Evolutionary conservation across 2,113 vertebrate genomes (phyloP), one percentile per base, ranked within the genome.

Genomic region (Hippopotamus amphibius): DNA sequence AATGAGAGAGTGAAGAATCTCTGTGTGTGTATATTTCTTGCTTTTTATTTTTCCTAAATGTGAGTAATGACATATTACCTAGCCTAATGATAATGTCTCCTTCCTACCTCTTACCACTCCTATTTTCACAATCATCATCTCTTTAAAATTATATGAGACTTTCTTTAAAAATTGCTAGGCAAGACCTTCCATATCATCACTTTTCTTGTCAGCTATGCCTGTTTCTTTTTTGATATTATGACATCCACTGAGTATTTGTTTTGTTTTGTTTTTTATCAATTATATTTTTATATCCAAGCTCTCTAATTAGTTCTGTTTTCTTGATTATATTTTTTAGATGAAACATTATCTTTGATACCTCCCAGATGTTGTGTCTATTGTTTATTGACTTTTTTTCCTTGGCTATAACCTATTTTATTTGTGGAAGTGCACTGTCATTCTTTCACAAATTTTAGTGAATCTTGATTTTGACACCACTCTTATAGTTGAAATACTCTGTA

Each of bases 11-110:
- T 65, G 22, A 79, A 71, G 10, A 87, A 59, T 48, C 14, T 22
- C 3, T 46, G n/a, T 11, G 14, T 28, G 9, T 46, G 16, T 50
- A 30, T 91, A 28, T 61, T 88, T 71, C 43, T 30, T 22, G 4
- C 26, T 69, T 87, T 91, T 92, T 63, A 53, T 85, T 72, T 79
- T 89, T 79, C 21, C 26, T 43, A 57, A 95, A 77, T 83, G 30
- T 92, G 37, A 76, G 3, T 66, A 66, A 66, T 57, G 37, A 28
- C 17, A 57, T 65, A 93, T 86, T 63, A 41, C 33, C 43, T 89
- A 80, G 24, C 5, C 14, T 63, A 71, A 46, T 59, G 17, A 46
- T 48, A n/a, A 77, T 22, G 28, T 9, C 12, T 79, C 17, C 17
- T 84, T 65, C 33, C 28, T 48, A 89, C 8, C 21, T 50, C 16